Base-by-base conservation (phyloP, 1,140 invertebrate genomes). In the Zaprionus tsacasi region DNA sequence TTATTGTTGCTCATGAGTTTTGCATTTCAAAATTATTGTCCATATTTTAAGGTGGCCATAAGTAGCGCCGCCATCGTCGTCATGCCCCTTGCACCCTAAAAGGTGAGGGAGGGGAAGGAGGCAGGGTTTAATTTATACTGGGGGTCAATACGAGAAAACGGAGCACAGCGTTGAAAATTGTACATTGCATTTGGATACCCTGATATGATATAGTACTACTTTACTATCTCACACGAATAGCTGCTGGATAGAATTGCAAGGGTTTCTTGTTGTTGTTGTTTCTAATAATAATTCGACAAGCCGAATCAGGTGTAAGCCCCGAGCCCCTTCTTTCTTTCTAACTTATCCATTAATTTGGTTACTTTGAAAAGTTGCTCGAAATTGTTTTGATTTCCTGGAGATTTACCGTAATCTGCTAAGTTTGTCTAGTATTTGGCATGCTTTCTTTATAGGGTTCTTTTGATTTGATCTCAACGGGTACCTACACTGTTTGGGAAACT, bases 21-120 rank as follows among this genome's bases (percentile, higher is more conserved):
- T 67, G 30, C 59, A 67, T 55, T 56, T 63, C 52, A 80, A 81
- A 81, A 81, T 81, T 81, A 81, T 81, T 81, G 79, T 81, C 79
- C 68, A 48, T 59, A 72, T 63, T 67, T 56, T n/a, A 57, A 36
- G 48, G 17, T 45, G 17, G 38, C 43, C 43, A 50, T 30, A 36
- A 33, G 43, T 30, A 35, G 58, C 17, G 36, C 25, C 58, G 38
- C 25, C 58, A 25, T 40, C 33, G 33, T 35, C 7, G 33, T 0
- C 33, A 8, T 35, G 2, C 33, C 5, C 6, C 33, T 4, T 6
- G 33, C 33, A 35, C 7, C 10, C 4, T 4, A 2, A 7, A 35
- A 35, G 11, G 15, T 3, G 17, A 10, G 10, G 11, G 17, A 8
- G 13, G 17, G 10, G 40, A n/a, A 2, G 2, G 40, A 12, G 40